These are phyloP conservation scores for Grallaria varia DNA, from an alignment of 2,113 vertebrate genomes.

Conservation along the genomic window DNA sequence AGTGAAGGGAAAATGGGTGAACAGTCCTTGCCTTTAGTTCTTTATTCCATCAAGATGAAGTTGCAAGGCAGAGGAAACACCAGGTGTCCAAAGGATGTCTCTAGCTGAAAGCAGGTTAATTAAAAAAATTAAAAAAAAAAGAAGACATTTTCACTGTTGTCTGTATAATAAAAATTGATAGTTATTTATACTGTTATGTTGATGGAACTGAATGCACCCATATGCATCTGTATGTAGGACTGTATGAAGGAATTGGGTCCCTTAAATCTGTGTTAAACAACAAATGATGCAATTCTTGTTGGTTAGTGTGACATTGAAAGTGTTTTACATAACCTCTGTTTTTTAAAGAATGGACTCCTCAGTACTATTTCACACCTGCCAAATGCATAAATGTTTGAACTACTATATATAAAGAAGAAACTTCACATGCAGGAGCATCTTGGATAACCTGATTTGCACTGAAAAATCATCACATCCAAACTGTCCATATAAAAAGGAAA, in stretches of 20 bases:
- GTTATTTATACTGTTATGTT: not conserved
- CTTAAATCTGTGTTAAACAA: not conserved
- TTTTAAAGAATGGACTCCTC: not conserved
- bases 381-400: not conserved
- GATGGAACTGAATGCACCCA: not conserved
- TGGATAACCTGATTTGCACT: not conserved
- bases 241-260: not conserved
- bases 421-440: not conserved
- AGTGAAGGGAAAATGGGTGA: not conserved
- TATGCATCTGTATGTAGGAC: not conserved
- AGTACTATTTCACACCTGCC: not conserved
- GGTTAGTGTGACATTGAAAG: not conserved
- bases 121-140: not conserved
- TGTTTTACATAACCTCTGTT: not conserved
- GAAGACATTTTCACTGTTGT: not conserved
- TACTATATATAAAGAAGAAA: not conserved
- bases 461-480: not conserved
- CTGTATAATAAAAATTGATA: not conserved
- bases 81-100: not conserved
- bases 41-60: not conserved
- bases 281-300: not conserved
- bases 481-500: not conserved
- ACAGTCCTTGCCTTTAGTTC: not conserved
- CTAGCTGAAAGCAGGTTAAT: not conserved
- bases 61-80: not conserved